Base-by-base conservation (phyloP, 1,140 invertebrate genomes). In the Panagrolaimus sp. region DNA sequence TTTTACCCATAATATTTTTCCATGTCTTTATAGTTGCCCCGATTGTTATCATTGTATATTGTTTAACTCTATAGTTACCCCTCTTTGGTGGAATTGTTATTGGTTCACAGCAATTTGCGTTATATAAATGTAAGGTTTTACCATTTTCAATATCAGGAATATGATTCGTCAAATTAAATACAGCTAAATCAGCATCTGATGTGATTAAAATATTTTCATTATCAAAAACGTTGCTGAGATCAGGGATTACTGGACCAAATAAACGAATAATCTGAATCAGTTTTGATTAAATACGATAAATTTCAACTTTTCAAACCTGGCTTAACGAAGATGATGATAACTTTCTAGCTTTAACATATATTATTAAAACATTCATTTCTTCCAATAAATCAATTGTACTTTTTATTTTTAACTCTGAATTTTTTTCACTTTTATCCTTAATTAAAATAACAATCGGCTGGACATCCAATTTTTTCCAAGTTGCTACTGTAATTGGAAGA, bases 151-250 rank as follows among this genome's bases (percentile, higher is more conserved):
- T 47, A 17, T 47, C 21, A 47, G 46, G 46, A 47, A 47, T 47
- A 47, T 47, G 46, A 4, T 47, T 47, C 46, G 15, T 47, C 46
- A 47, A 47, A 47, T 47, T 14, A 47, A 47, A 47, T 47, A 17
- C 14, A 14, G 21, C 21, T 17, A 47, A 15, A 47, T 47, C 46
- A 4, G 46, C 46, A 47, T 47, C 46, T 47, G 46, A 14, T 1
- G 46, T 47, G 46, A 47, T 47, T 15, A 47, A 47, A 47, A 47
- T 47, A 17, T 47, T 17, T 2, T 47, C 46, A 47, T 47, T n/a
- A n/a, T n/a, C n/a, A n/a, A n/a, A n/a, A n/a, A n/a, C n/a, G n/a
- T 4, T 1, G 46, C 21, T 14, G 15, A 47, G 15, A 15, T 17
- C 21, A 15, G 14, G 4, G 46, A 47, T 2, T 15, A 47, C 46